Evolutionary conservation across 2,113 vertebrate species (phyloP).

Genomic region (Glaucidium brasilianum): DNA sequence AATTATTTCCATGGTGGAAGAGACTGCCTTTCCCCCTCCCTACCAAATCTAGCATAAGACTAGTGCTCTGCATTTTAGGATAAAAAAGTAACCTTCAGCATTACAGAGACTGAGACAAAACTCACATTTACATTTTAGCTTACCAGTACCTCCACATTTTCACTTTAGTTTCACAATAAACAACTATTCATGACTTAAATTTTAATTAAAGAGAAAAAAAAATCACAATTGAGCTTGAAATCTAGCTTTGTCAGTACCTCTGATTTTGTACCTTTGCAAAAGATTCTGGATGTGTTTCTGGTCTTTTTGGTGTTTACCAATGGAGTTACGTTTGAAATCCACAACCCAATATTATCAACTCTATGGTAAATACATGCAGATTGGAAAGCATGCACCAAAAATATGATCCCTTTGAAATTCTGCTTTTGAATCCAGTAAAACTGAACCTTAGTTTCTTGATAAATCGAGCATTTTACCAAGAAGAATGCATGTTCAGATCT

Average conservation of each 20-base stretch:
- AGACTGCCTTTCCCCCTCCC: background rate
- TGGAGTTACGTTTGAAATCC: background rate
- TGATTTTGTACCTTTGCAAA: background rate
- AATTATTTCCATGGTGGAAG: background rate
- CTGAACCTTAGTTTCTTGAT: background rate
- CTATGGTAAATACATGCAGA: background rate
- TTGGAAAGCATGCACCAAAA: background rate
- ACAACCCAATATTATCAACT: background rate
- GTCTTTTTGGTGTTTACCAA: background rate
- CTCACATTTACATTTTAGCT: background rate
- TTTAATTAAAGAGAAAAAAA: background rate
- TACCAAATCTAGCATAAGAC: background rate
- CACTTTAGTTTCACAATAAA: background rate
- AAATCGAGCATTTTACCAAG: constrained; percentile 28
- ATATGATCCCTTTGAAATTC: background rate
- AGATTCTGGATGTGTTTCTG: background rate
- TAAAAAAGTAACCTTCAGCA: background rate
- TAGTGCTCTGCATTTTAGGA: background rate
- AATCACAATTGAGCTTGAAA: background rate
- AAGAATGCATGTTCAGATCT: background rate
- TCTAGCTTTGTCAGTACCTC: background rate
- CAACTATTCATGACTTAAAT: background rate
- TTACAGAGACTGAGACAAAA: background rate
- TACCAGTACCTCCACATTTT: background rate
- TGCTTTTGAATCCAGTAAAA: background rate